A percentile compares a stretch with the other conserved stretches of the same genome.
Evolutionary conservation across 2,113 vertebrate genomes (phyloP).

Genomic region (Hemichromis elongatus): DNA sequence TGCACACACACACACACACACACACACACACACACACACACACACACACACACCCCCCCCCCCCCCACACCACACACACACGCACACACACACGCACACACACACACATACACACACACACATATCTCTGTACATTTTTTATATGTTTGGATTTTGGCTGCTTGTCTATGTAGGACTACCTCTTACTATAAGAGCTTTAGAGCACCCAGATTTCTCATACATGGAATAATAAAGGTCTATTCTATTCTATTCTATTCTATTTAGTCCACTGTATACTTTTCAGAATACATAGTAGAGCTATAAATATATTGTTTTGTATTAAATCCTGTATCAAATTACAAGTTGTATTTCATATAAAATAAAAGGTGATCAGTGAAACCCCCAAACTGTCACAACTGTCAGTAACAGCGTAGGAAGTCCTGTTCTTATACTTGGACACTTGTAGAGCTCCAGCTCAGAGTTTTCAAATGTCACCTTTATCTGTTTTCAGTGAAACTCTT

Average conservation of each 20-base stretch:
- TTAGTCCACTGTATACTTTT: not conserved
- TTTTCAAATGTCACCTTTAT: not conserved
- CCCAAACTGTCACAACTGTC: not conserved
- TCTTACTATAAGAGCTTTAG: too few species aligned
- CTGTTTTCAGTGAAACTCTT: not conserved
- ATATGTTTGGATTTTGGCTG: too few species aligned
- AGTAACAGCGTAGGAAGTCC: not conserved
- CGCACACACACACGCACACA: too few species aligned
- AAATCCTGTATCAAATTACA: fast-evolving
- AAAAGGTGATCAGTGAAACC: not conserved
- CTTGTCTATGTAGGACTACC: too few species aligned
- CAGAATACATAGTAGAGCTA: not conserved
- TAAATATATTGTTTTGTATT: not conserved
- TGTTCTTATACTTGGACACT: not conserved
- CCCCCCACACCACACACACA: too few species aligned
- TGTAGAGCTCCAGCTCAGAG: fast-evolving
- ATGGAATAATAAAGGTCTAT: too few species aligned
- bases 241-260: too few species aligned
- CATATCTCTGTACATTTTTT: too few species aligned
- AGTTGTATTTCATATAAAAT: not conserved
- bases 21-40: not conserved
- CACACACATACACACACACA: too few species aligned
- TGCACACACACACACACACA: not conserved
- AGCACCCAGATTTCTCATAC: too few species aligned
- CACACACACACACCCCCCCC: too few species aligned